Evolutionary conservation across 2,888 invertebrate genomes (phyloP).

Genomic region (Sicus ferrugineus): DNA sequence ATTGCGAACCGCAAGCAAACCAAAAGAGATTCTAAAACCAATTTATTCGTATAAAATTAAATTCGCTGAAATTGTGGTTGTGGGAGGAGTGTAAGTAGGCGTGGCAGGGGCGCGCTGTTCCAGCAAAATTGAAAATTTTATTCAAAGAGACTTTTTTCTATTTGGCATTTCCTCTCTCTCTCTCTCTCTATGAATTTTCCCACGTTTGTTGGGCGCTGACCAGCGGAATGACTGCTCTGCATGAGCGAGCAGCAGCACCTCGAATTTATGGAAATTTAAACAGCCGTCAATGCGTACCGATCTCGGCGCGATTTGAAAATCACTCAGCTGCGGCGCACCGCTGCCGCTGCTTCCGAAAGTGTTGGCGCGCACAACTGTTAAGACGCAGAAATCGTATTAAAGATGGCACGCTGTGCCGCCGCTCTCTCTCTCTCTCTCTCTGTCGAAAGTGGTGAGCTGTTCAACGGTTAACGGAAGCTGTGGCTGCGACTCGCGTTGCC

Average conservation of each 20-base stretch:
- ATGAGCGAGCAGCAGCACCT: neutral
- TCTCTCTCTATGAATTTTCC: too few species aligned
- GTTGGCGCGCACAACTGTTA: constrained; percentile 6
- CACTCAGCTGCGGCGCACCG: constrained; percentile 11
- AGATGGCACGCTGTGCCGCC: neutral
- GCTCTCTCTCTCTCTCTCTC: neutral
- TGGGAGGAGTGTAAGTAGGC: neutral
- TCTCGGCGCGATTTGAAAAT: constrained; percentile 18
- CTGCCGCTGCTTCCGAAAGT: constrained; percentile 3
- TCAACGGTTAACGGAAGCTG: neutral
- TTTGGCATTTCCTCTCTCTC: too few species aligned
- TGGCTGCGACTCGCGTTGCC: neutral
- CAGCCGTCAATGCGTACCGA: neutral
- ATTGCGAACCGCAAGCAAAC: constrained; percentile 21
- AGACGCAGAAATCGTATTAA: constrained; percentile 20
- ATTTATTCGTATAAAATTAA: constrained; percentile 24
- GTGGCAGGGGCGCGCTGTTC: neutral
- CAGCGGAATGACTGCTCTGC: neutral
- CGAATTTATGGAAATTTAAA: constrained; percentile 14
- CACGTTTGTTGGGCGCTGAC: too few species aligned
- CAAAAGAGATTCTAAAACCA: constrained; percentile 1
- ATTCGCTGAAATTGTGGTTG: neutral
- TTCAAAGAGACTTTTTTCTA: neutral
- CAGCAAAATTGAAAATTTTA: constrained; percentile 6
- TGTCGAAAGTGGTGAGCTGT: neutral